Conservation (phyloP, 1,140 invertebrate genomes). For the Drosophila dunni region DNA sequence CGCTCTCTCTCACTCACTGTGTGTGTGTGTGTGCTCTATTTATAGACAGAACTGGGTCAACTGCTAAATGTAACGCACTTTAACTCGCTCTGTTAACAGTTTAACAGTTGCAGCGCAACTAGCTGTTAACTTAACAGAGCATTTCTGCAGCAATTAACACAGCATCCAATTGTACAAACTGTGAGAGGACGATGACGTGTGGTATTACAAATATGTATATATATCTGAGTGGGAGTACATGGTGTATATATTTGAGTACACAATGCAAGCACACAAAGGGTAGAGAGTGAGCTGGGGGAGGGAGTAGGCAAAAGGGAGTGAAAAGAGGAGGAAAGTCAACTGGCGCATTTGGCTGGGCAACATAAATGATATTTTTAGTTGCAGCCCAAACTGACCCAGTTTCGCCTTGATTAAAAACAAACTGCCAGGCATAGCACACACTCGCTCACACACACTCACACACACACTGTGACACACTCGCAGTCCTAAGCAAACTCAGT, state of each 20-base stretch:
- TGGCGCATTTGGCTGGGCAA: slow-evolving; percentile 65
- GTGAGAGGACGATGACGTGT: slow-evolving; percentile 31
- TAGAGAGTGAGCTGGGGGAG: slow-evolving; percentile 8
- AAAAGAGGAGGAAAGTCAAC: slow-evolving; percentile 66
- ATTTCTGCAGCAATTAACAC: slow-evolving; percentile 54
- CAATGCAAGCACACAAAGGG: slow-evolving; percentile 44
- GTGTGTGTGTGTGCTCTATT: slow-evolving; percentile 51
- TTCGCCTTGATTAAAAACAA: slow-evolving; percentile 81
- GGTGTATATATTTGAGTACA: slow-evolving; percentile 26
- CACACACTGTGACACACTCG: slow-evolving; percentile 28
- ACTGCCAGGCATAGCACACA: slow-evolving; percentile 60
- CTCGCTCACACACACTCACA: slow-evolving; percentile 21
- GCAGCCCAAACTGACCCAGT: slow-evolving; percentile 79
- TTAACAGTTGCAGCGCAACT: slow-evolving; percentile 21
- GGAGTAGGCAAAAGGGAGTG: neutral
- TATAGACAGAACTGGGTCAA: slow-evolving; percentile 76
- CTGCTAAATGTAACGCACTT: slow-evolving; percentile 24
- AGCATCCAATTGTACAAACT: slow-evolving; percentile 46
- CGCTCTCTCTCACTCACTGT: slow-evolving; percentile 13
- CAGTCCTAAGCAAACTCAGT: slow-evolving; percentile 57
- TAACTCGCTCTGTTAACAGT: slow-evolving; percentile 28
- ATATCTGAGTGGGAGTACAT: slow-evolving; percentile 6
- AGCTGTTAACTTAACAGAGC: slow-evolving; percentile 19
- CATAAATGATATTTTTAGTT: slow-evolving; percentile 82
- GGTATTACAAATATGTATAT: slow-evolving; percentile 26